These are phyloP conservation scores for Pecten maximus DNA, from an alignment of 2,888 invertebrate genomes.

Conservation along the genomic window DNA sequence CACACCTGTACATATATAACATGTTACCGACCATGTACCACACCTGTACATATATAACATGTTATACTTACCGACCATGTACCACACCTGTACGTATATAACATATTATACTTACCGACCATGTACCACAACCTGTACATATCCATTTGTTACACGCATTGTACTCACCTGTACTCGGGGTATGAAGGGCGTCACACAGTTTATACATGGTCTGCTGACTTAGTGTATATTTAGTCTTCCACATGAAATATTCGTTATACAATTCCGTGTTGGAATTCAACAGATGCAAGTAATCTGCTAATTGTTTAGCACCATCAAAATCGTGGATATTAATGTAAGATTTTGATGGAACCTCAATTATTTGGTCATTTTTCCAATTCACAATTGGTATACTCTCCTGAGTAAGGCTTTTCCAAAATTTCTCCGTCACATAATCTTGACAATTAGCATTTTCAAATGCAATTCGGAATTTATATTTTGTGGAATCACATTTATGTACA, in stretches of 20 bases:
- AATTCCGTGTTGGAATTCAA: constrained; percentile 50
- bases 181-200: constrained; percentile 37
- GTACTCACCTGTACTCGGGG: constrained; percentile 11
- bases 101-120: constrained; percentile 38
- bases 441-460: constrained; percentile 57
- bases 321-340: constrained; percentile 59
- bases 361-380: constrained; percentile 52
- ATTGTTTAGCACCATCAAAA: constrained; percentile 46
- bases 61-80: too few relatives aligned
- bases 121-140: constrained; percentile 37
- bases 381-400: constrained; percentile 58
- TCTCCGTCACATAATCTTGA: constrained; percentile 56
- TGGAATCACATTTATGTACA: constrained; percentile 23
- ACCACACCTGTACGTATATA: too few relatives aligned
- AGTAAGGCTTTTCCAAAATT: constrained; percentile 52
- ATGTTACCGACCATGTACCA: too few relatives aligned
- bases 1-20: too few relatives aligned
- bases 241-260: constrained; percentile 60
- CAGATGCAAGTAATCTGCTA: constrained; percentile 47
- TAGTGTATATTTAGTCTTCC: constrained; percentile 42
- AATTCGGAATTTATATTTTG: constrained; percentile 55
- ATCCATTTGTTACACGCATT: constrained; percentile 29
- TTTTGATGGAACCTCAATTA: constrained; percentile 42
- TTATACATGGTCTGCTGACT: neutral
- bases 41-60: too few relatives aligned